These are phyloP conservation scores for Ostrea denselamellosa DNA, from an alignment of 1,140 invertebrate genomes.

Conservation along the genomic window DNA sequence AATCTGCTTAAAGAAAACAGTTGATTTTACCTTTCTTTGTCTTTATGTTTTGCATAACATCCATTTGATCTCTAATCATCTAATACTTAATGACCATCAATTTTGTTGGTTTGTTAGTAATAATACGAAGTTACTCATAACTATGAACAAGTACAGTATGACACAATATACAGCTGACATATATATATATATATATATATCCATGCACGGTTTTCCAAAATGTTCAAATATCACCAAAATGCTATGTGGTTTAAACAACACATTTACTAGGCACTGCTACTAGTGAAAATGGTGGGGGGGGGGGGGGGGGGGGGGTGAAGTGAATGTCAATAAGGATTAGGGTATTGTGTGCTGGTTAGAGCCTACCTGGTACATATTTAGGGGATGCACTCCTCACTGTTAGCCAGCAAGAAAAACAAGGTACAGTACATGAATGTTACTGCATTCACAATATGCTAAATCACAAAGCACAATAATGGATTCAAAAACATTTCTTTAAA, in stretches of 20 bases:
- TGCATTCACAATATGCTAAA: not conserved
- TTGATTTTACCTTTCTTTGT: not conserved
- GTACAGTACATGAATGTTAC: conserved; percentile 15
- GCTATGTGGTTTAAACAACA: not conserved
- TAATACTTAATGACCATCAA: not conserved
- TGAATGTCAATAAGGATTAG: too few relatives aligned
- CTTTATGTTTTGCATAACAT: not conserved
- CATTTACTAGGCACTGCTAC: not conserved
- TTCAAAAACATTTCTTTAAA: not conserved
- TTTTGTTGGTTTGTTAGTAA: not conserved
- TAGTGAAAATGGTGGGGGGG: not conserved
- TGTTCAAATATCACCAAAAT: not conserved
- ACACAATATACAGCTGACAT: not conserved
- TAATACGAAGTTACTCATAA: not conserved
- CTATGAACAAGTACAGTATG: too few relatives aligned
- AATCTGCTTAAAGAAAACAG: too few relatives aligned
- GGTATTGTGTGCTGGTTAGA: not conserved
- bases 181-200: not conserved
- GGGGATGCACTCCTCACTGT: conserved; percentile 19
- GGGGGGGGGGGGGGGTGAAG: not conserved
- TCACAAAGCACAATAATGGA: not conserved
- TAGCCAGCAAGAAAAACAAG: conserved; percentile 37
- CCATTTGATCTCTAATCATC: not conserved
- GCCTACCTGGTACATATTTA: conserved; percentile 29
- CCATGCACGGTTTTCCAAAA: conserved; percentile 4